These are phyloP conservation scores for Muricea muricata DNA, from an alignment of 92 coral and sea anemone genomes.

Conservation along the genomic window DNA sequence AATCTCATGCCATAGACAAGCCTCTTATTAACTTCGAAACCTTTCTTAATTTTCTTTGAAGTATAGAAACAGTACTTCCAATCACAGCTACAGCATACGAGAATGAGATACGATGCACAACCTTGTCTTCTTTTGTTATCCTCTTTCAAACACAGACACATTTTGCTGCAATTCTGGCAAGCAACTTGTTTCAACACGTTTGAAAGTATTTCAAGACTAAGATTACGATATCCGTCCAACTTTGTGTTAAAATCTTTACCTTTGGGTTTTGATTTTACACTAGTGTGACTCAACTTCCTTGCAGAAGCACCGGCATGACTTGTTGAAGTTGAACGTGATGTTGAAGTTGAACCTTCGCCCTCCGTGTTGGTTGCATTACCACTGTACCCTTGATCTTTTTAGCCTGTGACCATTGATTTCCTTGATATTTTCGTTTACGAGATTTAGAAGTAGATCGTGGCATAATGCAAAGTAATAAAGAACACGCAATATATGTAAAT, in stretches of 20 bases:
- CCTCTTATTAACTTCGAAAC: slow-evolving; percentile 60
- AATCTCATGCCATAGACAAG: slow-evolving; percentile 64
- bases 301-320: slow-evolving; percentile 41
- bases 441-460: slow-evolving; percentile 13
- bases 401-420: not conserved
- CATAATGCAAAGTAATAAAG: not conserved
- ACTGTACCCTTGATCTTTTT: not conserved
- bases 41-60: slow-evolving; percentile 24
- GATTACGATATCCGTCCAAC: slow-evolving; percentile 39
- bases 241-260: slow-evolving; percentile 16
- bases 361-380: slow-evolving; percentile 43
- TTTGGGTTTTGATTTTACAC: slow-evolving; percentile 1
- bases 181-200: slow-evolving; percentile 25
- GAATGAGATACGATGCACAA: slow-evolving; percentile 37
- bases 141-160: slow-evolving; percentile 32
- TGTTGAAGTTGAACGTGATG: not conserved
- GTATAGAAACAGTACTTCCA: slow-evolving; percentile 47
- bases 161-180: slow-evolving; percentile 55
- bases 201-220: slow-evolving; percentile 52
- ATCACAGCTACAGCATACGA: slow-evolving; percentile 48
- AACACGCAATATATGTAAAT: not conserved
- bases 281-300: slow-evolving; percentile 44
- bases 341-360: not conserved
- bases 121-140: slow-evolving; percentile 10
- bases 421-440: slow-evolving; percentile 21